Base-by-base conservation (phyloP, 2,797 vertebrate genomes). In the Acrocephalus scirpaceus region DNA sequence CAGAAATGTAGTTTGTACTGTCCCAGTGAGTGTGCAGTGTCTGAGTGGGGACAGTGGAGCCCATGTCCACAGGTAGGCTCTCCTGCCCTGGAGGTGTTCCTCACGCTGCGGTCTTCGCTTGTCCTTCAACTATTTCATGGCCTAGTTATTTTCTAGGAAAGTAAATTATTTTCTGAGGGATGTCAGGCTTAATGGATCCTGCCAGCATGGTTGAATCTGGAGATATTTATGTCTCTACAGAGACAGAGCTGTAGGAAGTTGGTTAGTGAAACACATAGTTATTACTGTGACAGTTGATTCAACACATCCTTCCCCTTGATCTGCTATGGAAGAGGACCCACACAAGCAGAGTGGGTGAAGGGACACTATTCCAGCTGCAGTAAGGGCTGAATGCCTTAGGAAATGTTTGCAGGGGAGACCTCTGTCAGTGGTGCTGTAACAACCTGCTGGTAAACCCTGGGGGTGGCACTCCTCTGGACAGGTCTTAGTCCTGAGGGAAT, bases 1-100 rank as follows among this genome's bases (percentile, higher is more conserved):
- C 99, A 98, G 93, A 98, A 98, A 86, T 99, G 99, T 86, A 97
- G 97, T 44, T 95, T 99, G 70, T 98, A 98, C 65, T 99, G 99
- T 90, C 98, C 99, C 69, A 97, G 90, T 26, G 98, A 99, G 94
- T 99, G 99, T 60, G 99, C 99, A 13, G 97, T 98, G 97, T 98
- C 99, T 30, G 97, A 98, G 32, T 99, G 99, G 99, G 99, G 98
- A 87, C 97, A 95, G 2, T 99, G 99, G 99, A 99, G 98, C 97
- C 94, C 66, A 25, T 99, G 99, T 93, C 98, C 98, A 3, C 97
- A 96, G 98, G 99, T 99, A 98, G 97, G 96, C 32, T 91, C 32
- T 29, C 30, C 77, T 62, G 75, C 61, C 75, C 45, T 76, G 45
- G 16, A 53, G 32, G 2, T 2, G 57, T 18, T 93, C 81, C 73